Base-by-base conservation (phyloP, 2,888 invertebrate genomes). In the Phyto melanocephala region DNA sequence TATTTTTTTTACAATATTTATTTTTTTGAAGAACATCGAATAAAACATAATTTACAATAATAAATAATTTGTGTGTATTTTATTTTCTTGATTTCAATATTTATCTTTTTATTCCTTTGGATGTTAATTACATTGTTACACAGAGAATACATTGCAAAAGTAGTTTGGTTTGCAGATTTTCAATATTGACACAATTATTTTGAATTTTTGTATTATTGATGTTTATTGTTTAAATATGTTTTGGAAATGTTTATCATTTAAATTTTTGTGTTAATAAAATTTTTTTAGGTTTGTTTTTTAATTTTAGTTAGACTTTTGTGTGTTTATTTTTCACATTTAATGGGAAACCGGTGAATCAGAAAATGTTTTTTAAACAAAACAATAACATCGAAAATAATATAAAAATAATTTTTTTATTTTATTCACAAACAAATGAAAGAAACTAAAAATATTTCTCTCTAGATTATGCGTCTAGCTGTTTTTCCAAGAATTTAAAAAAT, bases 21-120 rank as follows among this genome's bases (percentile, higher is more conserved):
- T 81, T 80, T 45, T 45, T 54, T 81, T 78, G 70, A 74, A 81
- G 81, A 81, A 81, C 81, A 81, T 81, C 65, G 81, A 81, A 81
- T 81, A 68, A 81, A 81, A 81, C 81, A 81, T 81, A 81, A 78
- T 81, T 68, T 81, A 81, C 81, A 78, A 65, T 74, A 81, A 78
- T 77, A 67, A 62, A 76, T 81, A 70, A 60, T 63, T 78, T 79
- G 47, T 71, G 50, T 54, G 47, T 76, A 40, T 71, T 71, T 67
- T 40, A 37, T 62, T 76, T 72, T 28, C 28, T 71, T 52, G 17
- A 11, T 65, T 71, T 76, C 52, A 56, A 75, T 33, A 22, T 33
- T 56, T 17, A 35, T 37, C 50, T 50, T 71, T 42, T 24, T 58
- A 76, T 71, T 60, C 28, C 62, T 56, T 77, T 71, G 13, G 13